Conservation (phyloP, 92 coral and sea anemone species). For the Actinernus sp. region DNA sequence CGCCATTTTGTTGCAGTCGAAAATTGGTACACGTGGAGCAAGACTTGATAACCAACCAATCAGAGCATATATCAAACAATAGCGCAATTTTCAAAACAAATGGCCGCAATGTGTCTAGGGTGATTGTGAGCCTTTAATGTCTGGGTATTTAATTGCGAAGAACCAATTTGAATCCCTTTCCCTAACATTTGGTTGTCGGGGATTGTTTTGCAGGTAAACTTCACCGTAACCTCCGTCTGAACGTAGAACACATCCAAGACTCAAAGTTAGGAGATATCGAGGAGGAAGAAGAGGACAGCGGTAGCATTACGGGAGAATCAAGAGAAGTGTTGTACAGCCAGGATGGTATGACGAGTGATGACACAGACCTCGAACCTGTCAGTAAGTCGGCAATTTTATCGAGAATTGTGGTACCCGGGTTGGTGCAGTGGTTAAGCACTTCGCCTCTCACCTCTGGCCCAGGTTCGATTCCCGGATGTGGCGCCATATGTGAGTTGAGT, state of each 20-base stretch:
- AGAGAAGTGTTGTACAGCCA: constrained; percentile 42
- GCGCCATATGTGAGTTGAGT: too few species aligned
- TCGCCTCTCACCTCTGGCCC: too few species aligned
- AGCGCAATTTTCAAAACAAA: too few species aligned
- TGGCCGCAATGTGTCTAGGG: too few species aligned
- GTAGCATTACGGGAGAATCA: constrained; percentile 45
- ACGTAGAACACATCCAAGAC: constrained; percentile 91
- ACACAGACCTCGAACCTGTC: constrained; percentile 72
- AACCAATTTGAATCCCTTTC: background rate
- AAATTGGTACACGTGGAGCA: too few species aligned
- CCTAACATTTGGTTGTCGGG: background rate
- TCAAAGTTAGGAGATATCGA: constrained; percentile 83
- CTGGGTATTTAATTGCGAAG: background rate
- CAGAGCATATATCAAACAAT: too few species aligned
- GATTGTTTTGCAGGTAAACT: constrained; percentile 90
- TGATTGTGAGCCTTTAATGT: too few species aligned
- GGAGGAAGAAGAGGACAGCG: constrained; percentile 77
- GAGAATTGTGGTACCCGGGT: too few species aligned
- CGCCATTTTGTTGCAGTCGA: too few species aligned
- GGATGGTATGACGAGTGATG: constrained; percentile 77
- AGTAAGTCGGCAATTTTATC: constrained; percentile 56
- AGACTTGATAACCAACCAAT: too few species aligned
- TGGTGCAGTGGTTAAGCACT: too few species aligned
- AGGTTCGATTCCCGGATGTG: too few species aligned
- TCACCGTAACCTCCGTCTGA: constrained; percentile 86